phyloP scores from a whole-genome alignment of 2,113 vertebrate genomes.

The Cavia porcellus region DNA sequence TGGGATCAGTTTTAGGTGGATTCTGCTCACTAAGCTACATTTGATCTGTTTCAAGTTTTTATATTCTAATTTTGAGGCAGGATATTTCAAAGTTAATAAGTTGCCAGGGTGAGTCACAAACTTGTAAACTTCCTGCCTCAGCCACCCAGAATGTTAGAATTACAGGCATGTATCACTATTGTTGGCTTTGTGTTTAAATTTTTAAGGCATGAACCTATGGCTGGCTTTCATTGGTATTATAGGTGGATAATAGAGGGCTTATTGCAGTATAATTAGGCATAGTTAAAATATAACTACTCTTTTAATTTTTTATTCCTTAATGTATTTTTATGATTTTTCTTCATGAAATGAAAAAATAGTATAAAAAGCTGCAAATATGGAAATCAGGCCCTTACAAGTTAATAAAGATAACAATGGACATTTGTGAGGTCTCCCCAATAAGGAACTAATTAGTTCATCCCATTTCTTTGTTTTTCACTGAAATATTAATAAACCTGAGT shows the following conservation, averaged over 20 bases:
- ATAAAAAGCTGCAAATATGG: not conserved
- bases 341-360: not conserved
- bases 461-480: not conserved
- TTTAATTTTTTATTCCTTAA: not conserved
- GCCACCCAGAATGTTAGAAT: not conserved
- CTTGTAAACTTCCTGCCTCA: not conserved
- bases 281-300: not conserved
- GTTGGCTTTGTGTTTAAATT: not conserved
- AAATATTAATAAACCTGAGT: not conserved
- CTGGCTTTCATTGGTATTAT: not conserved
- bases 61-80: not conserved
- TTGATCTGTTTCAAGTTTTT: not conserved
- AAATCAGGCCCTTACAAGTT: not conserved
- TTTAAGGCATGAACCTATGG: not conserved
- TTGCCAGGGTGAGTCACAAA: not conserved
- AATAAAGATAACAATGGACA: not conserved
- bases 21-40: not conserved
- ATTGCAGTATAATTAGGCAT: not conserved
- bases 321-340: not conserved
- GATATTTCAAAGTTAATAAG: not conserved
- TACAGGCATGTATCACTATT: not conserved
- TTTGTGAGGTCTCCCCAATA: not conserved
- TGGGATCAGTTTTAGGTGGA: not conserved
- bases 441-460: conserved; percentile 31
- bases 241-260: not conserved